Percentiles rank a stretch among this genome's conserved stretches.
These are phyloP conservation scores for Orbicella faveolata DNA, from an alignment of 64 coral and sea anemone genomes.

Conservation along the genomic window DNA sequence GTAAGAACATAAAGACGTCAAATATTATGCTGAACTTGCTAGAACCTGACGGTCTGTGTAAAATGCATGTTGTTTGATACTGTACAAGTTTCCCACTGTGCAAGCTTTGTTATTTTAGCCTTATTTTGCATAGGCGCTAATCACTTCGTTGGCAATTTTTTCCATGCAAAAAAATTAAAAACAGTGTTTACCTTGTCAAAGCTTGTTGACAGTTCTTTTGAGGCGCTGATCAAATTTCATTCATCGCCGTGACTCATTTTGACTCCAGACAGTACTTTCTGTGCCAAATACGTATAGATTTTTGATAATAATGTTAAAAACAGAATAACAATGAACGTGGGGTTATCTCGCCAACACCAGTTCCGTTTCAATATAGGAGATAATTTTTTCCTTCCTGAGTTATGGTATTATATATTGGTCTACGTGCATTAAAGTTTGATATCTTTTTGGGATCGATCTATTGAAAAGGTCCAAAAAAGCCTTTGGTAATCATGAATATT, in stretches of 20 bases:
- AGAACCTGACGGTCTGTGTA: no score
- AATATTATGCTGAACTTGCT: background rate
- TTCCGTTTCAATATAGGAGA: background rate
- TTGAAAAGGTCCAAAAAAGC: background rate
- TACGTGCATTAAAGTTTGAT: background rate
- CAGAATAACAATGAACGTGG: no score
- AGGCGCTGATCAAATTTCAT: background rate
- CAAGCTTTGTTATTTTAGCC: background rate
- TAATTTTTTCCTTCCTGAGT: background rate
- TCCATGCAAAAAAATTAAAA: constrained; percentile 2
- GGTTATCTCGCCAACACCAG: background rate
- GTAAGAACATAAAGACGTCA: background rate
- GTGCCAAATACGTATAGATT: background rate
- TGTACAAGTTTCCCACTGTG: background rate
- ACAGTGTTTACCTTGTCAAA: background rate
- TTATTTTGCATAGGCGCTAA: background rate
- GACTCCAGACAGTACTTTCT: background rate
- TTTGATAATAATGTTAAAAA: background rate
- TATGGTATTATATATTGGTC: background rate
- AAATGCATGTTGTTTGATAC: background rate
- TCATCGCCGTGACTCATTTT: background rate
- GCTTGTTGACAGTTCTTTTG: background rate
- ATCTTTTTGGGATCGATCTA: background rate
- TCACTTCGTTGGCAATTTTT: background rate
- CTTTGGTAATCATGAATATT: background rate